Percentiles rank a stretch among this genome's conserved stretches.
phyloP scores from a whole-genome alignment of 2,797 vertebrate genomes.

The Heterohyrax brucei region DNA sequence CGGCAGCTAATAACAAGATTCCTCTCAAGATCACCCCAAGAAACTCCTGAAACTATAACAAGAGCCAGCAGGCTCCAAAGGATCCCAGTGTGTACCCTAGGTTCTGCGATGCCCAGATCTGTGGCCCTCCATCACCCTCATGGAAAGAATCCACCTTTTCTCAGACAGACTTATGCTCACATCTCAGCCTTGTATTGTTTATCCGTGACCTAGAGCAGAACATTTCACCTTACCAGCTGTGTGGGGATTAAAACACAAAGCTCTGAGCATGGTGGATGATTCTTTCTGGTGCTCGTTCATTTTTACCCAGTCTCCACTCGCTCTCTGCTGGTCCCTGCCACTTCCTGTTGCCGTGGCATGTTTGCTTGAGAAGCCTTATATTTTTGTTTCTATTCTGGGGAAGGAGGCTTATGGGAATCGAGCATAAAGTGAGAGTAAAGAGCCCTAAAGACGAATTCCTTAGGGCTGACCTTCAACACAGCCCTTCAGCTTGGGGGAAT shows the following conservation, averaged over 20 bases:
- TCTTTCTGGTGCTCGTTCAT: not conserved
- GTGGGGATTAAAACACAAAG: not conserved
- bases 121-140: not conserved
- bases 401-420: not conserved
- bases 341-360: too few species aligned
- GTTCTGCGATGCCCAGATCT: not conserved
- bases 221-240: not conserved
- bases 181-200: not conserved
- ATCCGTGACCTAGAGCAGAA: not conserved
- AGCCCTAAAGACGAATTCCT: not conserved
- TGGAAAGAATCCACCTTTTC: not conserved
- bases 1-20: too few species aligned
- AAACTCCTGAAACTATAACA: accelerated
- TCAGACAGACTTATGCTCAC: not conserved
- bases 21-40: not conserved
- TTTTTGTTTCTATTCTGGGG: not conserved
- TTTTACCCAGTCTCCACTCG: not conserved
- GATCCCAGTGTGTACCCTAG: not conserved
- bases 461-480: not conserved
- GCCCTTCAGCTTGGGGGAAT: not conserved
- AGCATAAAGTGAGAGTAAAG: not conserved
- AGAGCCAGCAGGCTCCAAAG: not conserved
- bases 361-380: accelerated
- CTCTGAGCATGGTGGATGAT: not conserved
- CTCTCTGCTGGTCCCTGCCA: not conserved